Base-by-base conservation (phyloP, 1,140 invertebrate genomes). In the Zaprionus lachaisei region DNA sequence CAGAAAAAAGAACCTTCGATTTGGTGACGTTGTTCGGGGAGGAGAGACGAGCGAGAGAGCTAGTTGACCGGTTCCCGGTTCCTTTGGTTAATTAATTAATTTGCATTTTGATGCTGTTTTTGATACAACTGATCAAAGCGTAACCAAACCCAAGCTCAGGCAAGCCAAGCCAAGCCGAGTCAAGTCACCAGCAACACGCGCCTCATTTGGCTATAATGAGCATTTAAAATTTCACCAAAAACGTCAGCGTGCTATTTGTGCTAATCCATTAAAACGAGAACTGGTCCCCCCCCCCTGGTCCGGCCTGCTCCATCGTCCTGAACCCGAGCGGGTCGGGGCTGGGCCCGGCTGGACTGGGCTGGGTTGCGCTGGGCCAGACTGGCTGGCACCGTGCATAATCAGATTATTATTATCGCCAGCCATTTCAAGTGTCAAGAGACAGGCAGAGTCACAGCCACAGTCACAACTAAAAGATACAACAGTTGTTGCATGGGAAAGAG, bases 141-240 rank as follows among this genome's bases (percentile, higher is more conserved):
- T 41, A 41, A 15, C 37, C 14, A 14, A 41, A 5, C 73, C 72
- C 69, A 62, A 72, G 77, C 28, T 0, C 9, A 31, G 28, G 15
- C 5, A 15, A 47, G n/a, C 73, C 58, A 73, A 70, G 68, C 72
- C 70, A 63, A 72, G 77, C 31, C 9, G 28, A 31, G 28, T 31
- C 28, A 34, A 34, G 31, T 11, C 9, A 34, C 9, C 31, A 34
- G 79, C 82, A 22, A 51, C 68, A 86, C 69, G 85, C 79, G 72
- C 69, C 76, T 71, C 72, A 84, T 84, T 91, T 78, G 76, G n/a
- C 64, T 70, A 79, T 81, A 89, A 90, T 90, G 71, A 63, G 64
- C 79, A 90, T 82, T 90, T 86, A 82, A 90, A 89, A 91, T 90
- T 85, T 91, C 85, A 85, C 85, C 81, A 57, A 37, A 51, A 82